Percentiles rank a stretch among this genome's conserved stretches.
phyloP scores from a whole-genome alignment of 2,888 invertebrate species.

The Ischnus inquisitorius region DNA sequence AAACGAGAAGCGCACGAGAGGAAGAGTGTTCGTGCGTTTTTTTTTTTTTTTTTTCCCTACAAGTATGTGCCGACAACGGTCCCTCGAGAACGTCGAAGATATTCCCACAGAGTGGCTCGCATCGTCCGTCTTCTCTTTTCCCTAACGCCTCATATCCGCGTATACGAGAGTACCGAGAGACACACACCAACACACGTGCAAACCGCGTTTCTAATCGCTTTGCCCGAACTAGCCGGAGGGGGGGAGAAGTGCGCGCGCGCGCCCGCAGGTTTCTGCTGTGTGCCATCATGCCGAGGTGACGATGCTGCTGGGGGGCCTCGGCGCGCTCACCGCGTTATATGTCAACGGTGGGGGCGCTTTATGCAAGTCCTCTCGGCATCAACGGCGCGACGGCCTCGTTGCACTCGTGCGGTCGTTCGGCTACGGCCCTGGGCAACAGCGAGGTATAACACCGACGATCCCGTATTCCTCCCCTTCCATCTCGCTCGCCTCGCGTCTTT shows the following conservation, averaged over 20 bases:
- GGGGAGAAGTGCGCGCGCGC: not conserved
- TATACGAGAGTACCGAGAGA: too few relatives aligned
- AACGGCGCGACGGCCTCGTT: constrained; percentile 65
- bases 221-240: not conserved
- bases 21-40: constrained; percentile 22
- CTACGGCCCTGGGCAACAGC: constrained; percentile 71
- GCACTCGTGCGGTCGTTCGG: constrained; percentile 62
- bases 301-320: constrained; percentile 42
- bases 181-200: constrained; percentile 37
- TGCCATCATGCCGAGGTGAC: constrained; percentile 57
- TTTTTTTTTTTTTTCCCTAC: not conserved
- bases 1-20: constrained; percentile 39
- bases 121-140: not conserved
- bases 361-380: constrained; percentile 46
- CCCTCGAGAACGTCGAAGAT: constrained; percentile 28
- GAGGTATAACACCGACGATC: constrained; percentile 43
- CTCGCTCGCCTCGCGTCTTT: constrained; percentile 5
- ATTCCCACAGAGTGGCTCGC: constrained; percentile 1
- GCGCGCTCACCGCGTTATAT: constrained; percentile 48
- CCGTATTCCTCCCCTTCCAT: constrained; percentile 38
- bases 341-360: constrained; percentile 62
- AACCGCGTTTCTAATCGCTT: constrained; percentile 45
- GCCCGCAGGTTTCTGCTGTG: constrained; percentile 33
- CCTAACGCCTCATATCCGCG: not conserved
- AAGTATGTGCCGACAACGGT: not conserved